Base-by-base conservation (phyloP, 2,888 invertebrate genomes). In the Rotaria sp. region DNA sequence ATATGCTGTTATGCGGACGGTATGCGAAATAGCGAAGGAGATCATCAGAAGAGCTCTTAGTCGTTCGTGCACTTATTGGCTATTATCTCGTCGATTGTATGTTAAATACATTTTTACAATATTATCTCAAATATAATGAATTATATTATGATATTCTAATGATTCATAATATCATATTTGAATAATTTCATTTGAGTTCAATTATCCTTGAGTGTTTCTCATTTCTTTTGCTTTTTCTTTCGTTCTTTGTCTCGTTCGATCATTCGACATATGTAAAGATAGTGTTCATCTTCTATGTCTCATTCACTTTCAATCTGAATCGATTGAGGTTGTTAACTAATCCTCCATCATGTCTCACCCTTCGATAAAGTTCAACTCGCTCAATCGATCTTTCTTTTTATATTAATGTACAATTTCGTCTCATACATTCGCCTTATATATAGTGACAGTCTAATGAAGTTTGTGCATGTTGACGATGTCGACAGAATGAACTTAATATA, bases 261-360 rank as follows among this genome's bases (percentile, higher is more conserved):
- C 67, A 67, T 67, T 67, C 30, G 35, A 35, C 67, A 67, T 30
- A 59, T 67, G 67, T 67, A 35, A 15, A 67, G 67, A 67, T 15
- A 67, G 3, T 67, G 67, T 67, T 2, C 67, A 67, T 67, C 67
- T n/a, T n/a, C 11, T 30, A 67, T n/a, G 18, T 67, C 67, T 67
- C 67, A 67, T 30, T 67, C 67, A 35, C 67, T 67, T 67, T 67
- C 67, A 67, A 67, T 67, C 30, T 67, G 30, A 67, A n/a, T n/a
- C 30, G 35, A 67, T 67, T 67, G 67, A 67, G 67, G 67, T 67
- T 67, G 67, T 67, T 67, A 67, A 67, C 67, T 67, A 67, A 67
- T 67, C 67, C 67, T 35, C 30, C 35, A 67, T 67, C 67, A 35
- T 67, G 67, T 67, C 67, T 35, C 35, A n/a, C 67, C 30, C 67